A percentile compares a stretch with the other conserved stretches of the same genome.
Conservation (phyloP, 2,888 invertebrate genomes). For the Ariolimax columbianus region DNA sequence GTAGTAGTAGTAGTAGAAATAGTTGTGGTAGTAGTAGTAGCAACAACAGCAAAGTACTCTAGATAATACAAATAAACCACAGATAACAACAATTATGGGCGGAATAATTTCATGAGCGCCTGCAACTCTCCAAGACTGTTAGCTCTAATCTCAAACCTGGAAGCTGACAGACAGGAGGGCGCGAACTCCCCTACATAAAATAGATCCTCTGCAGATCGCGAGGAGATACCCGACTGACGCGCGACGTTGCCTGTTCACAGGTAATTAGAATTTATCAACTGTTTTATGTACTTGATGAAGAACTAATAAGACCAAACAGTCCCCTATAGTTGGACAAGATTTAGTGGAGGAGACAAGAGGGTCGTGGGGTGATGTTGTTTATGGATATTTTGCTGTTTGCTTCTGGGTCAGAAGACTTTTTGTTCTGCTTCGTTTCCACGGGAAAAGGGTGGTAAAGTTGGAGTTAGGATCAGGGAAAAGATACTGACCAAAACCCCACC, state of each 20-base stretch:
- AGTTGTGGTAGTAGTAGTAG: not conserved
- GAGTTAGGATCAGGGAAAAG: no score
- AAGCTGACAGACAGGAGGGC: not conserved
- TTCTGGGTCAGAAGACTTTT: not conserved
- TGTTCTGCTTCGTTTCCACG: no score
- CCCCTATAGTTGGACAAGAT: not conserved
- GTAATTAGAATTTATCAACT: slow-evolving; percentile 47
- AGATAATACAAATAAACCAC: not conserved
- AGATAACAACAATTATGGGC: not conserved
- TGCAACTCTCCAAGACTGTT: not conserved
- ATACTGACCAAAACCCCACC: no score
- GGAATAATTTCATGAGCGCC: not conserved
- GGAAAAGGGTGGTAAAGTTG: no score
- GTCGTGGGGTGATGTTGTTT: slow-evolving; percentile 9
- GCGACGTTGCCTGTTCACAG: not conserved
- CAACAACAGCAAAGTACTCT: not conserved
- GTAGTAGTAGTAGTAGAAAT: no score
- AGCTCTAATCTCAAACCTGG: not conserved
- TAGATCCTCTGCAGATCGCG: not conserved
- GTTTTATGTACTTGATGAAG: slow-evolving; percentile 12
- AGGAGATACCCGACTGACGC: slow-evolving; percentile 36
- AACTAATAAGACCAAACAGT: slow-evolving; percentile 23
- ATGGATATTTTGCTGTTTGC: slow-evolving; percentile 12
- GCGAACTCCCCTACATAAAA: slow-evolving; percentile 9
- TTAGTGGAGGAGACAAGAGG: slow-evolving; percentile 25